A percentile compares a stretch with the other conserved stretches of the same genome.
These are phyloP conservation scores for Crossocerus cetratus DNA, from an alignment of 2,888 invertebrate species.

Conservation along the genomic window DNA sequence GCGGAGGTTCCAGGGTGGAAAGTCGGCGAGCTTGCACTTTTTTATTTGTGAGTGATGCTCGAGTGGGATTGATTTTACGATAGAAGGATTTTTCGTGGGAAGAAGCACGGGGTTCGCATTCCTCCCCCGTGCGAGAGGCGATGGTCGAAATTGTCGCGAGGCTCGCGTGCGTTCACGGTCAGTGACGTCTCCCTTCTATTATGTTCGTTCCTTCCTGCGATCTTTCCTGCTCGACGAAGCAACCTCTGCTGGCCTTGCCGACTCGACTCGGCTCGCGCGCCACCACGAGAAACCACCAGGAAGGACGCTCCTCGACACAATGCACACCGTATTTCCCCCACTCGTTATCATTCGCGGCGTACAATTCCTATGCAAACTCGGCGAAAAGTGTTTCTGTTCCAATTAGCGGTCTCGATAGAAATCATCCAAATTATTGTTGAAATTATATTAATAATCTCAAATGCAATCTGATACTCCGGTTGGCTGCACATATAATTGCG, in stretches of 20 bases:
- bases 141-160: constrained; percentile 55
- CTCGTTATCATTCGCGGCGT: background rate
- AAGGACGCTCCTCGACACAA: background rate
- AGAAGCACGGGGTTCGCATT: constrained; percentile 19
- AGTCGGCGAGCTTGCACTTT: too few species aligned
- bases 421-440: too few species aligned
- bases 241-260: constrained; percentile 46
- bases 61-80: too few species aligned
- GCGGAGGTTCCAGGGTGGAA: too few species aligned
- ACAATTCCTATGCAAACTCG: background rate
- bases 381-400: too few species aligned
- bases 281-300: constrained; percentile 17
- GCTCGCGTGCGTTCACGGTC: constrained; percentile 56
- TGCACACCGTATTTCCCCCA: background rate
- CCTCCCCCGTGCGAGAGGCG: constrained; percentile 42
- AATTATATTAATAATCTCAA: too few species aligned
- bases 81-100: background rate
- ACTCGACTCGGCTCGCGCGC: constrained; percentile 29
- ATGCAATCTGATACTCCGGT: too few species aligned
- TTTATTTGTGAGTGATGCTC: too few species aligned
- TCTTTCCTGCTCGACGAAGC: constrained; percentile 28
- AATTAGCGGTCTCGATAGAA: too few species aligned
- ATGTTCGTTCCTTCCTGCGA: constrained; percentile 31
- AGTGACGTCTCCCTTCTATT: constrained; percentile 60
- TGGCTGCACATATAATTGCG: too few species aligned